These are phyloP conservation scores for Crocidura indochinensis DNA, from an alignment of 2,797 vertebrate genomes.

Conservation along the genomic window DNA sequence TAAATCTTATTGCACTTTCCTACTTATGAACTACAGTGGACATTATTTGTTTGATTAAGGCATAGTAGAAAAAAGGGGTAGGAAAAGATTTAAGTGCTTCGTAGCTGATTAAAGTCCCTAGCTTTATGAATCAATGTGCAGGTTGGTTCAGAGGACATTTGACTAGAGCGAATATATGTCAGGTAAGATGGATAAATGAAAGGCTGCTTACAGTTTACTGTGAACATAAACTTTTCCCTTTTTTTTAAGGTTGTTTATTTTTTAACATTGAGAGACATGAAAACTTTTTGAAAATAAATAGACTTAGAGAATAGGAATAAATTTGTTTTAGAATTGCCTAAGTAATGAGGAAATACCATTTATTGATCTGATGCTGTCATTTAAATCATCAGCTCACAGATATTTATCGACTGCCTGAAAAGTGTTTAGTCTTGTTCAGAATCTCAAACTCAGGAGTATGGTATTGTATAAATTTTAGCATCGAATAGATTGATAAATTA, in stretches of 20 bases:
- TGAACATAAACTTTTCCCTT: constrained; percentile 28
- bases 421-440: constrained; percentile 46
- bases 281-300: constrained; percentile 71
- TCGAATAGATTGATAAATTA: constrained; percentile 29
- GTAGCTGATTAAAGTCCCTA: background rate
- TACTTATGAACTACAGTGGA: constrained; percentile 66
- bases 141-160: background rate
- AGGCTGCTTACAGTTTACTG: constrained; percentile 54
- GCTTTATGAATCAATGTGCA: background rate
- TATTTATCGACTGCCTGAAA: constrained; percentile 38
- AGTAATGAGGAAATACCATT: constrained; percentile 23
- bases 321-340: constrained; percentile 65
- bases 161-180: constrained; percentile 18
- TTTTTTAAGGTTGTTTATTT: constrained; percentile 9
- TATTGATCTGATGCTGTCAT: constrained; percentile 24
- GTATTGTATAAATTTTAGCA: constrained; percentile 29
- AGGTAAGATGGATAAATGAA: constrained; percentile 66
- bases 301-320: constrained; percentile 46
- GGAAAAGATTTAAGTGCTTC: constrained; percentile 48
- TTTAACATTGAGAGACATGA: constrained; percentile 40
- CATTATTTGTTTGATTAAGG: constrained; percentile 47
- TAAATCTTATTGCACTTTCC: constrained; percentile 75
- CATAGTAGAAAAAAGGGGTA: background rate
- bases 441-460: constrained; percentile 48
- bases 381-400: constrained; percentile 41